A percentile compares a stretch with the other conserved stretches of the same genome.
Evolutionary conservation across 2,113 vertebrate species (phyloP).

Genomic region (Ibidorhyncha struthersii): DNA sequence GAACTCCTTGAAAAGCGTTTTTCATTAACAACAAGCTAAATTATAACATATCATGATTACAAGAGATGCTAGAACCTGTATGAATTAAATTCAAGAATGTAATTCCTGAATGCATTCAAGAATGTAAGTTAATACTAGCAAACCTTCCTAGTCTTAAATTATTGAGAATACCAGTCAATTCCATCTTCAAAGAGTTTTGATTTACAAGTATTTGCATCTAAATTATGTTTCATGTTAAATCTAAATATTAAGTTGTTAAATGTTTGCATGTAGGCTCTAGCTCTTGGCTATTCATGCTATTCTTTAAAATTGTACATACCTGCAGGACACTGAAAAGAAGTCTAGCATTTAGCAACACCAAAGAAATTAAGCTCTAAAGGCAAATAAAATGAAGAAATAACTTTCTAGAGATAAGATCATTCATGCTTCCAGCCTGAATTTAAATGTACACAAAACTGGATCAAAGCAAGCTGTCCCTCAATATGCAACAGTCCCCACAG

Average conservation of each 20-base stretch:
- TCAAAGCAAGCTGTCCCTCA: not conserved
- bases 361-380: not conserved
- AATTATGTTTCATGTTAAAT: not conserved
- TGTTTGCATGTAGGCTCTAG: not conserved
- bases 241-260: not conserved
- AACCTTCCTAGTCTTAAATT: not conserved
- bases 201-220: slow-evolving; percentile 43
- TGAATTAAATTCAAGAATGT: not conserved
- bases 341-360: not conserved
- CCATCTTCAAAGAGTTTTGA: not conserved
- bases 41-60: not conserved
- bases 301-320: not conserved
- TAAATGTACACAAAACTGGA: not conserved
- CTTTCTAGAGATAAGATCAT: not conserved
- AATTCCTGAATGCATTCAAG: not conserved
- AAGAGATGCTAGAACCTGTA: not conserved
- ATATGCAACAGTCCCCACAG: not conserved
- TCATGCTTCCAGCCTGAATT: not conserved
- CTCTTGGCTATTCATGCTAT: not conserved
- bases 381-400: not conserved
- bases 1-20: not conserved
- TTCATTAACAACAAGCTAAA: not conserved
- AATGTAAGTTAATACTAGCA: slow-evolving; percentile 12
- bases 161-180: not conserved
- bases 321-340: not conserved